Evolutionary conservation across 2,113 vertebrate genomes (phyloP).

Genomic region (Tor tambroides): DNA sequence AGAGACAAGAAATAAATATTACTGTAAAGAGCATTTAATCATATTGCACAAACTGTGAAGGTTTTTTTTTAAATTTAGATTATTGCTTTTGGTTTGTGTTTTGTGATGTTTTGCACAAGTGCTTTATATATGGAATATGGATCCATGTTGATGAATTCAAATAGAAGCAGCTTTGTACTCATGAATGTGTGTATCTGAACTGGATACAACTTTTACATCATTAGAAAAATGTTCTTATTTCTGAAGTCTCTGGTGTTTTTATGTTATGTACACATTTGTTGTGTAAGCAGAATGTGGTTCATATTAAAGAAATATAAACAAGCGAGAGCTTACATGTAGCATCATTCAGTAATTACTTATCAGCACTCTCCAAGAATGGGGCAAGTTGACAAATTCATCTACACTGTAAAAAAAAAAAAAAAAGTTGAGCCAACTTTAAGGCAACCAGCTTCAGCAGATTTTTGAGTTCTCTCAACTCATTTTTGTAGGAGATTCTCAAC

Average conservation of each 20-base stretch:
- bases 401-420: no score
- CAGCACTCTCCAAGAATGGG: neutral
- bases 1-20: neutral
- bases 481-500: no score
- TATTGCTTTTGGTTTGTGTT: neutral
- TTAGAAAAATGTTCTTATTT: neutral
- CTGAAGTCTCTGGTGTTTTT: constrained; percentile 5
- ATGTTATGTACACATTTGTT: constrained; percentile 33
- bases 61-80: neutral
- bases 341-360: neutral
- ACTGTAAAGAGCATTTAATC: neutral
- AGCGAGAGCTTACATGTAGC: neutral
- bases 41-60: constrained; percentile 42
- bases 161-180: constrained; percentile 4
- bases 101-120: constrained; percentile 21
- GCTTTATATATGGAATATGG: constrained; percentile 6
- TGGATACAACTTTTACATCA: neutral
- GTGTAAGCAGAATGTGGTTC: neutral
- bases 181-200: constrained; percentile 8
- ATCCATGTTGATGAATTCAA: neutral
- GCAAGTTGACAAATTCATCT: neutral
- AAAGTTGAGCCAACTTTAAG: no score
- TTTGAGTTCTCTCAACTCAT: no score
- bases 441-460: no score
- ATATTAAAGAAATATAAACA: constrained; percentile 4